Evolutionary conservation across 2,797 vertebrate species (phyloP).

Genomic region (Gastrophryne carolinensis): DNA sequence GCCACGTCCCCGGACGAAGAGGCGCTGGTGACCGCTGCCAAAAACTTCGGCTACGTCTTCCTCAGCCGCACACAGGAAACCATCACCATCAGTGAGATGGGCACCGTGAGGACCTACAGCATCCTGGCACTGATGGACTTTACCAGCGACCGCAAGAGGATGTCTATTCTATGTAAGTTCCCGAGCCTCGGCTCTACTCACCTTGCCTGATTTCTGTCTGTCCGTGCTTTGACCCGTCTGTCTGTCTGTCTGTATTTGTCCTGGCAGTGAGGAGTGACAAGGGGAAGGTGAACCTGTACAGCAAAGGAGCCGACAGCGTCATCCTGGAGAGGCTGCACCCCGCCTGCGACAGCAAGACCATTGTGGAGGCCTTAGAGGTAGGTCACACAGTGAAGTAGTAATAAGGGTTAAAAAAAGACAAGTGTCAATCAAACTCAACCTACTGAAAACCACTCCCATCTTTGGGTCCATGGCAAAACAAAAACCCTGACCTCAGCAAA

Average conservation of each 20-base stretch:
- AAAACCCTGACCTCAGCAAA: no score
- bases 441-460: no score
- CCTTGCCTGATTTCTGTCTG: no score
- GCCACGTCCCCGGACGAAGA: slow-evolving; percentile 91
- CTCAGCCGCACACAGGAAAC: slow-evolving; percentile 82
- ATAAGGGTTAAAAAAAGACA: no score
- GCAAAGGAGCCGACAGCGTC: slow-evolving; percentile 88
- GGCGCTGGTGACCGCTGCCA: slow-evolving; percentile 84
- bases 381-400: no score
- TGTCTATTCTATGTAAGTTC: slow-evolving; percentile 87
- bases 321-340: slow-evolving; percentile 77
- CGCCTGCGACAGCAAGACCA: slow-evolving; percentile 62
- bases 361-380: slow-evolving; percentile 78
- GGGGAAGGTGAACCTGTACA: slow-evolving; percentile 84
- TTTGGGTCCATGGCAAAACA: no score
- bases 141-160: slow-evolving; percentile 85
- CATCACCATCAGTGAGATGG: slow-evolving; percentile 81
- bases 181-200: no score
- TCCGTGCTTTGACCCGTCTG: no score
- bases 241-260: background rate
- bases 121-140: slow-evolving; percentile 89
- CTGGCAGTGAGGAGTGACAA: slow-evolving; percentile 82
- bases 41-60: slow-evolving; percentile 84
- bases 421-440: no score
- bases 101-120: slow-evolving; percentile 72